phyloP scores from a whole-genome alignment of 1,140 invertebrate genomes.

The Piezodorus guildinii region DNA sequence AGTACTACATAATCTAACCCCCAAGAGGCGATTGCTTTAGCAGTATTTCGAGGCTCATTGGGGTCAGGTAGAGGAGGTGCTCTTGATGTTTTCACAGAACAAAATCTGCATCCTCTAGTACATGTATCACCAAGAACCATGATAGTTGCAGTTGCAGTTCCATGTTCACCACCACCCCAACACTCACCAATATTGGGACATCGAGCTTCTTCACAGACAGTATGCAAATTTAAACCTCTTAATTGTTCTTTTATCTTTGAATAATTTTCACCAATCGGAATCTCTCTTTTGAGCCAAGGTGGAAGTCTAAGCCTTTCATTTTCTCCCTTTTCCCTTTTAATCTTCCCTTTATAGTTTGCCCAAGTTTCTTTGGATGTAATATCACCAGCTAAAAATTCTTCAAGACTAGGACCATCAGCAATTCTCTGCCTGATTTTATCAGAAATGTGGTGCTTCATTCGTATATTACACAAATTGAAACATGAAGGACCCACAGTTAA shows the following conservation, averaged over 20 bases:
- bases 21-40: constrained; percentile 84
- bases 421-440: constrained; percentile 41
- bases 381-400: constrained; percentile 41
- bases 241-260: constrained; percentile 76
- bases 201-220: constrained; percentile 96
- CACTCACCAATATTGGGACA: constrained; percentile 99
- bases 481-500: background rate
- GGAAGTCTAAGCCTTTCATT: constrained; percentile 73
- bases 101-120: constrained; percentile 88
- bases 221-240: constrained; percentile 79
- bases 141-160: constrained; percentile 78
- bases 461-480: background rate
- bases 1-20: constrained; percentile 94
- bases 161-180: constrained; percentile 89
- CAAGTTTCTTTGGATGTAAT: constrained; percentile 31
- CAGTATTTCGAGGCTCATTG: constrained; percentile 86
- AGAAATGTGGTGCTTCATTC: constrained; percentile 7
- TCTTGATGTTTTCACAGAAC: constrained; percentile 93
- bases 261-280: constrained; percentile 81
- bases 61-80: constrained; percentile 83
- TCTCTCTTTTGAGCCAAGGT: constrained; percentile 93
- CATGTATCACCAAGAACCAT: constrained; percentile 92
- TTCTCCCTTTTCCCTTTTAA: constrained; percentile 75
- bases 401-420: constrained; percentile 46
- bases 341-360: constrained; percentile 62